These are phyloP conservation scores for Distichodus sexfasciatus DNA, from an alignment of 2,797 vertebrate species.

Conservation along the genomic window DNA sequence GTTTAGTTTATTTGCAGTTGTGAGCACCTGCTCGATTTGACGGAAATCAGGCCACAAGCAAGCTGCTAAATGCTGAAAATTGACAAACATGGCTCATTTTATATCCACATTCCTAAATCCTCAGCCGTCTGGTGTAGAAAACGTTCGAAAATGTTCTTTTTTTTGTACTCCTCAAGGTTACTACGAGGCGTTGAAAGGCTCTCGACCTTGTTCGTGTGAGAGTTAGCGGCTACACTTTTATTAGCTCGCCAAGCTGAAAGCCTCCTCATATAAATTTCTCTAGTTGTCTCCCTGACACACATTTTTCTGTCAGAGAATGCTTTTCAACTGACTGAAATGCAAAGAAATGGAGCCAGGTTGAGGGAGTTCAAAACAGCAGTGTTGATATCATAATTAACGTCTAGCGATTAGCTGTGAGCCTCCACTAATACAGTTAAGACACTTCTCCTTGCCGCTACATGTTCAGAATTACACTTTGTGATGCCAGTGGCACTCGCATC, in stretches of 20 bases:
- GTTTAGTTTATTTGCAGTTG: constrained; percentile 1
- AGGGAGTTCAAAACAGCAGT: constrained; percentile 9
- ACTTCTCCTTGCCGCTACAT: neutral
- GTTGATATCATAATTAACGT: constrained; percentile 34
- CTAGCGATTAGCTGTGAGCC: constrained; percentile 20
- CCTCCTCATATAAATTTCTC: neutral
- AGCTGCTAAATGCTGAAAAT: constrained; percentile 5
- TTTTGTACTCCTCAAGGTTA: neutral
- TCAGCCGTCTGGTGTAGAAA: neutral
- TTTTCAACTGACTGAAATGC: constrained; percentile 10
- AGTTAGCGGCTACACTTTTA: constrained; percentile 23
- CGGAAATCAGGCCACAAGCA: neutral
- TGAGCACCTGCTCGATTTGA: constrained; percentile 5
- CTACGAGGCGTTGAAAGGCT: neutral
- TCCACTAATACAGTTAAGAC: neutral
- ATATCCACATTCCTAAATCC: neutral
- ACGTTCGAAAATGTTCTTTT: neutral
- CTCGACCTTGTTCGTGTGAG: neutral
- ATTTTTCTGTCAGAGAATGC: constrained; percentile 25
- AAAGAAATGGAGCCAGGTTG: constrained; percentile 26
- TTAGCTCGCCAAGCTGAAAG: constrained; percentile 24
- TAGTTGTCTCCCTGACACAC: constrained; percentile 25
- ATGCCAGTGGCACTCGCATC: too few species aligned
- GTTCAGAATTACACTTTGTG: too few species aligned
- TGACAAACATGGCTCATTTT: neutral